Evolutionary conservation across 1,140 invertebrate species (phyloP).

Genomic region (Steinernema feltiae): DNA sequence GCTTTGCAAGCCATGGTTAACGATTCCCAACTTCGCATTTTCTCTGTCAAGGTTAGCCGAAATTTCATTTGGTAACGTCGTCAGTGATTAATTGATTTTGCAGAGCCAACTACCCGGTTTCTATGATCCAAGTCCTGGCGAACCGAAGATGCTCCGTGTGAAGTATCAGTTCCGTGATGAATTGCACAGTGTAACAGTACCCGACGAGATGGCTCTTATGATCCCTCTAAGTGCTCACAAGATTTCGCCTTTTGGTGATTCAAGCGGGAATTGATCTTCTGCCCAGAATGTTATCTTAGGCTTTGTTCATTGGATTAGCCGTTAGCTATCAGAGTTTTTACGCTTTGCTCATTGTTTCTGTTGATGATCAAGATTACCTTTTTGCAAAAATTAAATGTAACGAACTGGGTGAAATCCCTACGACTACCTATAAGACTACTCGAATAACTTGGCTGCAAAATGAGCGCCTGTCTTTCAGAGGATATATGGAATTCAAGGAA

Average conservation of each 20-base stretch:
- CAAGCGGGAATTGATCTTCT: too few species aligned
- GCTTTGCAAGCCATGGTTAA: conserved; percentile 86
- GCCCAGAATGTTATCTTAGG: too few species aligned
- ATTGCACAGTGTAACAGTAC: conserved; percentile 72
- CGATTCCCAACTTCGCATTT: conserved; percentile 76
- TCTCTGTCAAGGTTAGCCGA: conserved; percentile 73
- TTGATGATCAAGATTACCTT: too few species aligned
- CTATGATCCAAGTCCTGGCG: conserved; percentile 87
- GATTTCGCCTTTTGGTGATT: too few species aligned
- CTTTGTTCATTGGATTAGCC: too few species aligned
- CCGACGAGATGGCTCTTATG: conserved; percentile 71
- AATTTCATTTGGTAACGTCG: not conserved
- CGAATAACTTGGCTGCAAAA: too few species aligned
- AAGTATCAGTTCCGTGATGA: conserved; percentile 77
- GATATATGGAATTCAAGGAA: too few species aligned
- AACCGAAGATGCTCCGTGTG: conserved; percentile 79
- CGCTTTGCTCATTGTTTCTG: too few species aligned
- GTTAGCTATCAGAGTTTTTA: too few species aligned
- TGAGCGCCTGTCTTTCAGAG: not conserved
- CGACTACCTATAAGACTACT: too few species aligned
- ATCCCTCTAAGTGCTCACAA: conserved; percentile 64
- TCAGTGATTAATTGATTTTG: conserved; percentile 49
- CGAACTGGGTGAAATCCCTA: too few species aligned
- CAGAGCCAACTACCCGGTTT: conserved; percentile 90
- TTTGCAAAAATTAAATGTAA: too few species aligned